Base-by-base conservation (phyloP, 2,113 vertebrate species). In the Maccullochella peelii region DNA sequence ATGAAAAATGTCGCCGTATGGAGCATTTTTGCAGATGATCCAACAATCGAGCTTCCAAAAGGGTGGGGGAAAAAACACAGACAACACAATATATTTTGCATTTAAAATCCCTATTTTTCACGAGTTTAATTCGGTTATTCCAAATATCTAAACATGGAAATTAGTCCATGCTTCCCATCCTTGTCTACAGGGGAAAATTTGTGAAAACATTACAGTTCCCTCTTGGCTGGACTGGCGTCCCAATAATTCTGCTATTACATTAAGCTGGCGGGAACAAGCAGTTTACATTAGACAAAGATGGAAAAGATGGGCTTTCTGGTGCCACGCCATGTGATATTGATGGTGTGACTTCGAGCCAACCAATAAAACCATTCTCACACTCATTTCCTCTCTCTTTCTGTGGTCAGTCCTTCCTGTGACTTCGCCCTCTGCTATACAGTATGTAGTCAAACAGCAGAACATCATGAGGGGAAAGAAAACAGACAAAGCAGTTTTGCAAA, bases 11-110 rank as follows among this genome's bases (percentile, higher is more conserved):
- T 38, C 38, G 77, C 75, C 57, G 42, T 75, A 50, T 49, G 47
- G 42, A 79, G 50, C 61, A 68, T 76, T 89, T 89, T 11, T 68
- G 75, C 27, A 83, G 73, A 77, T 66, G 59, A 79, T 86, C 55
- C 67, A 79, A 66, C 38, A 86, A 80, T 59, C 6, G 1, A 18
- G 73, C 55, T 68, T 61, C 58, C 61, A 68, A 89, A 85, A n/a
- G 16, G 6, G 33, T 5, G 18, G 8, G 9, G 11, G 9, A 30
- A 4, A 71, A 67, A 73, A 27, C 20, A 67, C 36, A 27, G 27
- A 62, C 55, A 69, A 40, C 30, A 59, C 10, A 25, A 74, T 78
- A 57, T 49, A 72, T 59, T 63, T 44, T 66, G 66, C 30, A 75
- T 83, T 52, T 77, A 75, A 66, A 66, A 67, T 38, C 6, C 21